These are phyloP conservation scores for Fistularia tabacaria DNA, from an alignment of 2,797 vertebrate species.

Conservation along the genomic window DNA sequence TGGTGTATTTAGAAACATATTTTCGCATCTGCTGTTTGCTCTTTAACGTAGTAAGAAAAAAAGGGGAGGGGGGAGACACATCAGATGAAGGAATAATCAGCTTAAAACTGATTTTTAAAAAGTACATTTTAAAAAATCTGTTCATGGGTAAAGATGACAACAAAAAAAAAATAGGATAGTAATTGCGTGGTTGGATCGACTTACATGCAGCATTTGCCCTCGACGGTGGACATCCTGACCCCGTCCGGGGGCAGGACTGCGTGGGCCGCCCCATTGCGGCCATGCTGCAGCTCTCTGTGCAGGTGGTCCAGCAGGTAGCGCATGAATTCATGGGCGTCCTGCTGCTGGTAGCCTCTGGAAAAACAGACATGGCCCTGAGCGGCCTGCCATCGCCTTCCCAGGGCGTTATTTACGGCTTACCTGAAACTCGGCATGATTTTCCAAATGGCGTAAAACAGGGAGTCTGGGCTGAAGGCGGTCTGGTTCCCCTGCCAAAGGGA, in stretches of 20 bases:
- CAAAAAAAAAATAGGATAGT: background rate
- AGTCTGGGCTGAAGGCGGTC: slow-evolving; percentile 95
- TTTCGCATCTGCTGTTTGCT: too few relatives aligned
- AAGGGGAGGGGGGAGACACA: too few relatives aligned
- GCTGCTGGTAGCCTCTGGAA: slow-evolving; percentile 94
- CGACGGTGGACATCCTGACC: slow-evolving; percentile 70
- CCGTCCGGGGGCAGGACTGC: slow-evolving; percentile 78
- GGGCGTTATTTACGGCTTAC: slow-evolving; percentile 62
- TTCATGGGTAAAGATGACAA: too few relatives aligned
- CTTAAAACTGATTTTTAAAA: too few relatives aligned
- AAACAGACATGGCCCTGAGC: slow-evolving; percentile 29
- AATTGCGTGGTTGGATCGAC: slow-evolving; percentile 26
- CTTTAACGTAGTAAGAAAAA: too few relatives aligned
- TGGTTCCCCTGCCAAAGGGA: slow-evolving; percentile 97
- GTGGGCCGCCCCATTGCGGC: slow-evolving; percentile 82
- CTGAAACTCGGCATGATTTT: slow-evolving; percentile 99
- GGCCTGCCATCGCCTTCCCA: too few relatives aligned
- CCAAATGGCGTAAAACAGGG: slow-evolving; percentile 97
- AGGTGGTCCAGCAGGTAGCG: slow-evolving; percentile 97
- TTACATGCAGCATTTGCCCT: slow-evolving; percentile 91
- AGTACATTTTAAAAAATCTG: too few relatives aligned
- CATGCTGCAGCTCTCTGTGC: slow-evolving; percentile 92
- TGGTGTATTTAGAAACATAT: too few relatives aligned
- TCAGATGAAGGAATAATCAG: too few relatives aligned
- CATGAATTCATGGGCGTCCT: slow-evolving; percentile 99